These are phyloP conservation scores for Gymnosoma rotundatum DNA, from an alignment of 2,888 invertebrate species.

Conservation along the genomic window DNA sequence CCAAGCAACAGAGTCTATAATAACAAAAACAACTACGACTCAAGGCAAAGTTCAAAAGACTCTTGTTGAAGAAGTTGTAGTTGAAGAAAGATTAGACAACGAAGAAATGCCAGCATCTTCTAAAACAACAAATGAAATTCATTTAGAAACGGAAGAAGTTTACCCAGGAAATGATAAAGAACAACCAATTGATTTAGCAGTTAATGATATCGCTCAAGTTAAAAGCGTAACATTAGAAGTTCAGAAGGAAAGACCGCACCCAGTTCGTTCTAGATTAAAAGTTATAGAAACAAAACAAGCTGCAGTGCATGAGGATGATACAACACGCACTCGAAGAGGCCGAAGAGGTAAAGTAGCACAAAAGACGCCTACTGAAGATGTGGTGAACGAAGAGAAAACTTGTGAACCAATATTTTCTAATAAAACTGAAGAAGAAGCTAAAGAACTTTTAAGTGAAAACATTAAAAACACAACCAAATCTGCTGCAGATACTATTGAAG, in stretches of 20 bases:
- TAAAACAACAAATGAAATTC: background rate
- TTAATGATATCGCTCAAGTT: background rate
- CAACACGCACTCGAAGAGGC: slow-evolving; percentile 10
- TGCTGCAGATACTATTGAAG: no score
- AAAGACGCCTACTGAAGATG: slow-evolving; percentile 7
- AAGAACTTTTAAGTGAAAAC: background rate
- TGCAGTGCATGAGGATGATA: slow-evolving; percentile 26
- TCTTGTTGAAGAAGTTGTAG: no score
- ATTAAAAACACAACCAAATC: no score
- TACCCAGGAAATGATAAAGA: background rate
- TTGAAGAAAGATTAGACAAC: background rate
- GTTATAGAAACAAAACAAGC: slow-evolving; percentile 31
- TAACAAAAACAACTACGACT: background rate
- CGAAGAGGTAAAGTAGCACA: slow-evolving; percentile 34
- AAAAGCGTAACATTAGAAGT: background rate
- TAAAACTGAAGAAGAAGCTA: no score
- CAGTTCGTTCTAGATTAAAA: slow-evolving; percentile 1
- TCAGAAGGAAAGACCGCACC: slow-evolving; percentile 16
- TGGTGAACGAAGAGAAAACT: background rate
- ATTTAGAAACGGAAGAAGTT: background rate
- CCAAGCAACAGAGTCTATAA: background rate
- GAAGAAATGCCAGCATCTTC: background rate
- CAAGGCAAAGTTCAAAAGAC: slow-evolving; percentile 31
- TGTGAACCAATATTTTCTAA: background rate
- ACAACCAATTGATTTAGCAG: background rate